Evolutionary conservation across 2,113 vertebrate species (phyloP).

Genomic region (Elaphurus davidianus): DNA sequence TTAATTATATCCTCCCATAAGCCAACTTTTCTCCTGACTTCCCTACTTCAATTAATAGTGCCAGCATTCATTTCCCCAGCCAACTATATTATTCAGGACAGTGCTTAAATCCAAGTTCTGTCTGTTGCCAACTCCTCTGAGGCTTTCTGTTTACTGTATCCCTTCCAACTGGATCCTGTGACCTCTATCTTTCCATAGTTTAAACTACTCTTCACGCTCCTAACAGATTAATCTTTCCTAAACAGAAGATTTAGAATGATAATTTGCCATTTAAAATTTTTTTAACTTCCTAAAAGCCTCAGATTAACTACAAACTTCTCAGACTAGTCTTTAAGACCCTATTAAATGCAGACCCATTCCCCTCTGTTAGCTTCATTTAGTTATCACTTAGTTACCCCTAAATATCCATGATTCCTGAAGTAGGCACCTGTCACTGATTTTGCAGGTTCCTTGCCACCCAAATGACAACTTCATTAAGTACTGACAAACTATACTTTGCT

Average conservation of each 20-base stretch:
- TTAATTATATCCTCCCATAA: not conserved
- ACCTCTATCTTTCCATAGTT: not conserved
- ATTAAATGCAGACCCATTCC: not conserved
- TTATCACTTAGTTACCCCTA: not conserved
- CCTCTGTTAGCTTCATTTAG: not conserved
- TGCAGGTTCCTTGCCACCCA: not conserved
- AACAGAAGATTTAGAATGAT: not conserved
- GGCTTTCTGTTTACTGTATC: not conserved
- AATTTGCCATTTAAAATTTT: not conserved
- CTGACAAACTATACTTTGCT: not conserved
- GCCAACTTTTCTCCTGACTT: not conserved
- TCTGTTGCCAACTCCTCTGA: not conserved
- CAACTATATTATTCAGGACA: not conserved
- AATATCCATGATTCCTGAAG: not conserved
- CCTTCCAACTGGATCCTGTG: not conserved
- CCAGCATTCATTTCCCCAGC: not conserved
- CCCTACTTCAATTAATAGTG: not conserved
- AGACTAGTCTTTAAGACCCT: not conserved
- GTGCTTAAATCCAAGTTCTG: not conserved
- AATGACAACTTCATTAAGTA: not conserved
- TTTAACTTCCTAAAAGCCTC: not conserved
- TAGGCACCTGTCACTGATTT: not conserved
- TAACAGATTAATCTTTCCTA: not conserved
- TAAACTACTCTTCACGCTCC: not conserved
- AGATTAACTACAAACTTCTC: not conserved